A percentile compares a stretch with the other conserved stretches of the same genome.
These are phyloP conservation scores for Dicrostonyx torquatus DNA, from an alignment of 2,797 vertebrate genomes.

Conservation along the genomic window DNA sequence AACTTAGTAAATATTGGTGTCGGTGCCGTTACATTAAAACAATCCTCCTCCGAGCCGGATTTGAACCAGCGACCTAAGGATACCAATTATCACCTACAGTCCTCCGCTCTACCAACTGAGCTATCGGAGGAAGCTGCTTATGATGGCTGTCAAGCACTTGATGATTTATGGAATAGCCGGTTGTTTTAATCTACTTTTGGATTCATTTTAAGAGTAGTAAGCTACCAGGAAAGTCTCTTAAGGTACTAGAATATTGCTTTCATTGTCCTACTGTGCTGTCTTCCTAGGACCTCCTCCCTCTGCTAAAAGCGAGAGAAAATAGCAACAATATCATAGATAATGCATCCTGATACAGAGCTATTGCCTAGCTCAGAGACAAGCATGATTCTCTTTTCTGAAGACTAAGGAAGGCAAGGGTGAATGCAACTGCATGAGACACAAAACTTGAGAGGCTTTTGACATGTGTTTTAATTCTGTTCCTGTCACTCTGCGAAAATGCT, in stretches of 20 bases:
- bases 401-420: neutral
- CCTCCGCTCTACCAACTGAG: conserved; percentile 87
- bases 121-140: conserved; percentile 78
- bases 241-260: neutral
- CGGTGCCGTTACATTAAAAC: neutral
- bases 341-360: neutral
- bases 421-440: neutral
- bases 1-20: no score
- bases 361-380: neutral
- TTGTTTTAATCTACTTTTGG: rapidly evolving
- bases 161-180: neutral
- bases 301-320: neutral
- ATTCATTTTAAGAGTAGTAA: neutral
- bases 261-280: neutral
- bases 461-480: neutral
- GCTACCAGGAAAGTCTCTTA: neutral
- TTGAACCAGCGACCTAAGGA: conserved; percentile 87
- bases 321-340: neutral
- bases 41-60: conserved; percentile 80
- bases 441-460: neutral
- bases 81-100: neutral
- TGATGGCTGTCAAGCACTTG: rapidly evolving
- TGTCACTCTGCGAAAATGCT: neutral
- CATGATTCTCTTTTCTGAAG: neutral
- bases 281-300: neutral